phyloP scores from a whole-genome alignment of 2,888 invertebrate species.

The Calliphora vomitoria region DNA sequence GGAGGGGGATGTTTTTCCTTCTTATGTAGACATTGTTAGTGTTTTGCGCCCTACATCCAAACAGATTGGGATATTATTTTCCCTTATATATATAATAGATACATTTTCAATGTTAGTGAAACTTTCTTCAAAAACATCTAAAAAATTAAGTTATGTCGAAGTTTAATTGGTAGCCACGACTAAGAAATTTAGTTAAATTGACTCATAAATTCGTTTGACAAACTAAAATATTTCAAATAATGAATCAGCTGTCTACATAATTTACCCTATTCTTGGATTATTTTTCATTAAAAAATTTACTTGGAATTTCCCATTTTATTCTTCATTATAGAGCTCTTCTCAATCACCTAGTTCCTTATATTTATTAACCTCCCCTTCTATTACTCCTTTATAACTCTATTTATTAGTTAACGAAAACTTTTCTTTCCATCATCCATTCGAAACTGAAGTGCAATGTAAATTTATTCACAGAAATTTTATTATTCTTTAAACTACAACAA shows the following conservation, averaged over 20 bases:
- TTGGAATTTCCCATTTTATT: not conserved
- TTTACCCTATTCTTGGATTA: too few relatives aligned
- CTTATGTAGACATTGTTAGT: not conserved
- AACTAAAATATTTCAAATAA: too few relatives aligned
- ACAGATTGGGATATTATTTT: not conserved
- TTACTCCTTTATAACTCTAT: conserved; percentile 19
- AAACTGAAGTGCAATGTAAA: conserved; percentile 68
- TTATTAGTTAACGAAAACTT: conserved; percentile 56
- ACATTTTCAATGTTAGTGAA: not conserved
- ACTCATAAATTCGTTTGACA: too few relatives aligned
- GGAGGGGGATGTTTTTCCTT: not conserved
- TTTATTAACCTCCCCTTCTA: not conserved
- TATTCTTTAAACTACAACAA: conserved; percentile 56
- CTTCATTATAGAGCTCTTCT: not conserved
- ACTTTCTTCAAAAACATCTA: not conserved
- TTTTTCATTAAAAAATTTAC: too few relatives aligned
- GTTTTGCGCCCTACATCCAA: conserved; percentile 18
- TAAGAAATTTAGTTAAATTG: too few relatives aligned
- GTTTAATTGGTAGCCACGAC: too few relatives aligned
- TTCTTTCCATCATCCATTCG: conserved; percentile 38
- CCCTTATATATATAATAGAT: too few relatives aligned
- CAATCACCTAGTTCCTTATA: not conserved
- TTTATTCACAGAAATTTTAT: conserved; percentile 64
- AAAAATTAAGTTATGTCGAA: not conserved
- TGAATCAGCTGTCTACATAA: too few relatives aligned